phyloP scores from a whole-genome alignment of 2,113 vertebrate species.

The Leiothrix lutea region DNA sequence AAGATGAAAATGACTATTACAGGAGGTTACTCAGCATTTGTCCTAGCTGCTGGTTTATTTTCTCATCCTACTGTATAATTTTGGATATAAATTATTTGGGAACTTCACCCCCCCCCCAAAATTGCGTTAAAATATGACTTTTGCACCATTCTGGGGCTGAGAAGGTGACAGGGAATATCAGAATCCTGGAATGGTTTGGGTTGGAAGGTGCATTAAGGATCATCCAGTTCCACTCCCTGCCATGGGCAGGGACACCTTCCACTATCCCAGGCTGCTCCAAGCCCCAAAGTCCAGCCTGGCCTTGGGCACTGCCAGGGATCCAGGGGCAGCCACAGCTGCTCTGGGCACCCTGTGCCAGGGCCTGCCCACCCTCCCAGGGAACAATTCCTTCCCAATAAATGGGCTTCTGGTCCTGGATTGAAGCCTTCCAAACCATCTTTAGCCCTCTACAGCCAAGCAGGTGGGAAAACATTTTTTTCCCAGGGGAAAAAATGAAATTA shows the following conservation, averaged over 20 bases:
- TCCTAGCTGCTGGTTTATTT: not conserved
- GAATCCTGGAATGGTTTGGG: not conserved
- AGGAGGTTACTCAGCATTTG: not conserved
- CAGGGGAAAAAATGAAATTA: not conserved
- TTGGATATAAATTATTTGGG: not conserved
- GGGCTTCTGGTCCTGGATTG: not conserved
- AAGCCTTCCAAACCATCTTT: not conserved
- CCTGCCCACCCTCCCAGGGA: not conserved
- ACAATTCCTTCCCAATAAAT: accelerated
- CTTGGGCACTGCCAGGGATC: not conserved
- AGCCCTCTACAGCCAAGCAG: not conserved
- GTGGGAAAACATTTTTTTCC: not conserved
- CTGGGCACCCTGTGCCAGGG: not conserved
- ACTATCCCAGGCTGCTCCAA: not conserved
- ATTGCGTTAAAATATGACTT: not conserved
- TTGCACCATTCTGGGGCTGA: not conserved
- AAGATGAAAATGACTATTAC: not conserved
- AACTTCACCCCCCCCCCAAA: not conserved
- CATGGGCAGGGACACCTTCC: not conserved
- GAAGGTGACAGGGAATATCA: not conserved
- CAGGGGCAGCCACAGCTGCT: not conserved
- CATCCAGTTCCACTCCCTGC: too few relatives aligned
- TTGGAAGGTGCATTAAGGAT: not conserved
- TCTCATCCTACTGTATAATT: not conserved
- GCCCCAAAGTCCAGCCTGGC: not conserved